These are phyloP conservation scores for Heteropelma amictum DNA, from an alignment of 2,888 invertebrate genomes.

Conservation along the genomic window DNA sequence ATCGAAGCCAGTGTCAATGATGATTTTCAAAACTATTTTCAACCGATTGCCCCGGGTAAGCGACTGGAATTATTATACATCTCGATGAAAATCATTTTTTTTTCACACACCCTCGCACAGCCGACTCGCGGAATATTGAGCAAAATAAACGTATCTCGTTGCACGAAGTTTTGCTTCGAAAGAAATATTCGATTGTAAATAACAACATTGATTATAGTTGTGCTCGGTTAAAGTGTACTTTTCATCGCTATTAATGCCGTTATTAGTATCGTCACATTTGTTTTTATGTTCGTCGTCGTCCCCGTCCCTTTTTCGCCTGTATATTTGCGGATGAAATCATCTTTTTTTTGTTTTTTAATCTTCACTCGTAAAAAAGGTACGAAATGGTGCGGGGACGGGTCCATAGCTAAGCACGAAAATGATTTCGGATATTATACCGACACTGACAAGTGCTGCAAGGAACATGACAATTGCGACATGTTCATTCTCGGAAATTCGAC, in stretches of 20 bases:
- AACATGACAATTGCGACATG: conserved; percentile 84
- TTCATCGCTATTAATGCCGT: no score
- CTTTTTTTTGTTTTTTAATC: neutral
- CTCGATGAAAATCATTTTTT: neutral
- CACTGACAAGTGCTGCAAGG: conserved; percentile 84
- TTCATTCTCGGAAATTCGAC: conserved; percentile 81
- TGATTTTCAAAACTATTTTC: neutral
- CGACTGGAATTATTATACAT: neutral
- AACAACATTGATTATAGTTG: no score
- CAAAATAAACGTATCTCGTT: no score
- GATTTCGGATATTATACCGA: conserved; percentile 83
- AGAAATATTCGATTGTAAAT: no score
- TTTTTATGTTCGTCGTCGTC: no score
- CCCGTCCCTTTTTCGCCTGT: no score
- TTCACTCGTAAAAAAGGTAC: conserved; percentile 79
- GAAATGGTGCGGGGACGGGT: conserved; percentile 86
- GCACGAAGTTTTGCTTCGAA: no score
- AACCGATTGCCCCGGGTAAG: conserved; percentile 45
- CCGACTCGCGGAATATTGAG: neutral
- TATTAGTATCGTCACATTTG: neutral
- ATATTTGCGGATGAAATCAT: neutral
- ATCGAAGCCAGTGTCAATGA: neutral
- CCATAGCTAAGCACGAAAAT: conserved; percentile 80
- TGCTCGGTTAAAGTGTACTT: no score
- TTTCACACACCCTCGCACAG: neutral